Conservation (phyloP, 2,797 vertebrate genomes). For the Heliangelus exortis region DNA sequence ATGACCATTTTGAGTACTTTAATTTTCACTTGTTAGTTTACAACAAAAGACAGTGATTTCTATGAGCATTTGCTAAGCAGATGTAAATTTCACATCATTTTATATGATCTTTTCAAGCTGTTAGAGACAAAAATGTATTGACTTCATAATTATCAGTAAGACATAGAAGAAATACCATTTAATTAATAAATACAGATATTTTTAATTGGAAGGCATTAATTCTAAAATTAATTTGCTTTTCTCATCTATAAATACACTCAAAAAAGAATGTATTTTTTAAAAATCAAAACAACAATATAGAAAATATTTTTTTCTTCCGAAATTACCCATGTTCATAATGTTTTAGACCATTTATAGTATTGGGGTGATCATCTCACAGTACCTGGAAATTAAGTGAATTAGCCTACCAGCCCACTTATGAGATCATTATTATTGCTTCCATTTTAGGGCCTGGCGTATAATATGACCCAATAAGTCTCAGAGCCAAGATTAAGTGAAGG, state of each 20-base stretch:
- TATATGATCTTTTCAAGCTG: neutral
- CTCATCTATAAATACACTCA: neutral
- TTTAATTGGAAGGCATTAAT: neutral
- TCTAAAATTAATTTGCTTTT: neutral
- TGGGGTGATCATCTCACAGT: neutral
- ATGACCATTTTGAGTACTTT: neutral
- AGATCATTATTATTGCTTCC: conserved; percentile 25
- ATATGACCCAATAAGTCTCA: neutral
- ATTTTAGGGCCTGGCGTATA: neutral
- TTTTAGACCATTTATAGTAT: neutral
- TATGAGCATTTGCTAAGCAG: neutral
- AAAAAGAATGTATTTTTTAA: neutral
- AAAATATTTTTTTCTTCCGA: neutral
- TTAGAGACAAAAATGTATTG: neutral
- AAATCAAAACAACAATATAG: neutral
- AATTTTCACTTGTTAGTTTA: neutral
- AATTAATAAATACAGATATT: neutral
- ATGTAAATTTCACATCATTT: neutral
- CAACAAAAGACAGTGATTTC: neutral
- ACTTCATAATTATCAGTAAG: neutral
- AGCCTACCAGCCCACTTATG: neutral
- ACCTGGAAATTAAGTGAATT: conserved; percentile 28
- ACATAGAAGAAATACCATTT: neutral
- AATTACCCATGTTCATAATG: neutral
- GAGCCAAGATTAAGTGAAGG: neutral